Evolutionary conservation across 1,140 invertebrate genomes (phyloP), one percentile per base, ranked within the genome.

Genomic region (Pogonognathellus flavescens): DNA sequence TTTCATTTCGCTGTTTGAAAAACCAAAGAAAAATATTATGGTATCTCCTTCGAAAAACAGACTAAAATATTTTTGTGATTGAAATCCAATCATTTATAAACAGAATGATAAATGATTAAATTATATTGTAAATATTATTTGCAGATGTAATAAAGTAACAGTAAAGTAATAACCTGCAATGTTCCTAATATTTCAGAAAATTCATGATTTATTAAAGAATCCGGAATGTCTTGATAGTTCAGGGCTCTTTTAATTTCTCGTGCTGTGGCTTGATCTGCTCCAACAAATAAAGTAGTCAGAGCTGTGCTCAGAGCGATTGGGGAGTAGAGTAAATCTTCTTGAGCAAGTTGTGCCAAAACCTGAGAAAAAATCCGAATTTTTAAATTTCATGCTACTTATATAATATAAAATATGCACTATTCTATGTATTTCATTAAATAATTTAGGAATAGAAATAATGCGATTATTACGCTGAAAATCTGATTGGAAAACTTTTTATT

Each of bases 171-270:
- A 62, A 72, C 70, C 41, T 76, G 70, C 10, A 76, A 49, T 4
- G 31, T 6, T 50, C 25, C 3, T 3, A 76, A 16, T 8, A 76
- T 76, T 76, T 76, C 31, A 41, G 70, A 25, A 50, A 76, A 76
- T 50, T 76, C 70, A 50, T 41, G 31, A 16, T 76, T 76, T 76
- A 76, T 49, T 31, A 76, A 50, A 9, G 41, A 25, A 50, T 76
- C 70, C 18, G 70, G 70, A 8, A 76, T 76, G n/a, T 76, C 70
- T 76, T 76, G 70, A 76, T 76, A 76, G 10, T 76, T 76, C 8
- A 84, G 18, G 11, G 49, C 83, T 18, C 66, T 76, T 50, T 84
- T 49, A 25, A 84, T 72, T 55, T 84, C 83, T 14, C 60, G 50
- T 4, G 52, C 50, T 31, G 83, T 84, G 10, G n/a, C 22, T 25